Base-by-base conservation (phyloP, 2,113 vertebrate species). In the Numida meleagris region DNA sequence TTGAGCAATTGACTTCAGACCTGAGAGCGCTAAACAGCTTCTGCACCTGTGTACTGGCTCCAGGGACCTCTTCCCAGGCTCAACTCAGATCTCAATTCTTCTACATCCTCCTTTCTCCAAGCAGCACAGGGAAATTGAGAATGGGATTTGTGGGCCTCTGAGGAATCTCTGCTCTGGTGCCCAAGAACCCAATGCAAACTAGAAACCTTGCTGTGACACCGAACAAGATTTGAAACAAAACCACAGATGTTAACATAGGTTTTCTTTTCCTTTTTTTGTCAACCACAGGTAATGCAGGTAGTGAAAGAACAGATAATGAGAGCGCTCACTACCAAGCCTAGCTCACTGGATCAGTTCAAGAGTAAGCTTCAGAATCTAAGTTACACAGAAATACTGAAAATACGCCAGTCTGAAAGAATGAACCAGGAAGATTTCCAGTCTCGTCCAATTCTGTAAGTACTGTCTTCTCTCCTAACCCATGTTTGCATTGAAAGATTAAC, bases 381-480 rank as follows among this genome's bases (percentile, higher is more conserved):
- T 98, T 99, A 99, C 98, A 99, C 99, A 4, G 99, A 99, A 98
- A 99, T 99, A 97, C 98, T 99, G 97, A 99, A 99, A 98, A 99
- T 99, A 85, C 99, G 99, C 82, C 99, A 99, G 97, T 99, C 99
- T 6, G 99, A 99, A 97, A 99, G 99, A 97, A 99, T 99, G 99
- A 99, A 99, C 98, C 99, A 99, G 96, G 99, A 99, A 94, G 99
- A 99, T 96, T 99, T 99, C 97, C 99, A 99, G 98, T 99, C 99
- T 96, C 99, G 99, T 94, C 99, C 99, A 8, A 99, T 99, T 94
- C 94, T 99, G 99, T 99, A 96, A 98, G 99, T 97, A 59, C 48
- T 96, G 14, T n/a, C 46, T 76, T 50, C 40, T 57, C 2, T 63
- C 27, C 55, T 42, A 14, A 3, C 40, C 67, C 0, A 0, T 71